phyloP scores from a whole-genome alignment of 2,888 invertebrate species.

The Caenorhabditis afra region DNA sequence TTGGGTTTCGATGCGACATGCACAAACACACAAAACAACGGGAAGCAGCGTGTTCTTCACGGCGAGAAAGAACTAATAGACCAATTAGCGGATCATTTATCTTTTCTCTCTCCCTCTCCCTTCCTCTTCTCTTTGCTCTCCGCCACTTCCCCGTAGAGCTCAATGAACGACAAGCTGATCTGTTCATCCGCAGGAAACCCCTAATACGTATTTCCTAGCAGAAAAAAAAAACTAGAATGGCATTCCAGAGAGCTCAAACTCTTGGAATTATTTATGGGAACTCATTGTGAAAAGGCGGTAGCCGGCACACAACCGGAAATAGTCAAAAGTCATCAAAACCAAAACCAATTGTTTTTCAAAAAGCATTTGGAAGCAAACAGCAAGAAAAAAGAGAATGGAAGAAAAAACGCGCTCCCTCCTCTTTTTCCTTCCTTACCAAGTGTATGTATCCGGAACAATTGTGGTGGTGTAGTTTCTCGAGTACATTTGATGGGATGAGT shows the following conservation, averaged over 20 bases:
- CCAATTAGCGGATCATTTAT: conserved; percentile 45
- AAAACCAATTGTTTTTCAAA: conserved; percentile 37
- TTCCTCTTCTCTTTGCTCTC: not conserved
- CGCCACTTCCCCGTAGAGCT: not conserved
- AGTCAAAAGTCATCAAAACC: conserved; percentile 36
- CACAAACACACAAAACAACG: not conserved
- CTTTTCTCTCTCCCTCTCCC: conserved; percentile 14
- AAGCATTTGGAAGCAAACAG: not conserved
- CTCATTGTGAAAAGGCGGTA: conserved; percentile 21
- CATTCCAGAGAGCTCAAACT: not conserved
- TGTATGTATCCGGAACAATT: conserved; percentile 74
- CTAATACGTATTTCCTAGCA: conserved; percentile 8
- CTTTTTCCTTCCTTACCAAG: conserved; percentile 66
- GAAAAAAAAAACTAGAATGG: not conserved
- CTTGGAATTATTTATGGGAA: conserved; percentile 43
- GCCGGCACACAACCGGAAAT: conserved; percentile 23
- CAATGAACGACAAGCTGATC: not conserved
- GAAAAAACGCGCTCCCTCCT: conserved; percentile 2
- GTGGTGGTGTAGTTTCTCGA: conserved; percentile 72
- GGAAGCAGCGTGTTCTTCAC: conserved; percentile 21
- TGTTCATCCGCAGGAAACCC: not conserved
- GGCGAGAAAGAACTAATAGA: conserved; percentile 16
- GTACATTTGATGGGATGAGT: conserved; percentile 62
- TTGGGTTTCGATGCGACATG: not conserved
- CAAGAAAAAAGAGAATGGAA: too few species aligned